A percentile compares a stretch with the other conserved stretches of the same genome.
Evolutionary conservation across 2,888 invertebrate genomes (phyloP).

Genomic region (Seira ritae): DNA sequence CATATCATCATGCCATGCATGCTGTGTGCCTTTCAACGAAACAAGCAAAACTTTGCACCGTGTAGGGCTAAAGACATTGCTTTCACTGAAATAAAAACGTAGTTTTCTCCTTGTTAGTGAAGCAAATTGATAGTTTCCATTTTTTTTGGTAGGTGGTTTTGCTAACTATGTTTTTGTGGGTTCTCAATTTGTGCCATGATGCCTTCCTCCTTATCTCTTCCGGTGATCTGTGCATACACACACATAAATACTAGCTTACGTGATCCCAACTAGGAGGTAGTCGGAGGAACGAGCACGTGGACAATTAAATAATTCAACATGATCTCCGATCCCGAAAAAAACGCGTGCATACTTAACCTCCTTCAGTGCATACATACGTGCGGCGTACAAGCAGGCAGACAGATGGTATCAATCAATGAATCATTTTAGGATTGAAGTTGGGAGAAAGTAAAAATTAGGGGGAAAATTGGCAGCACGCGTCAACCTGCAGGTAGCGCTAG

Average conservation of each 20-base stretch:
- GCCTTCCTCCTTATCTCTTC: conserved; percentile 11
- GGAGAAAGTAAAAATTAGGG: conserved; percentile 1
- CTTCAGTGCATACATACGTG: conserved; percentile 5
- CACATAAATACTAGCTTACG: neutral
- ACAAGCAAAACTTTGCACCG: neutral
- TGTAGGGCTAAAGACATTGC: neutral
- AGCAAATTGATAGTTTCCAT: conserved; percentile 7
- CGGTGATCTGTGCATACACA: neutral
- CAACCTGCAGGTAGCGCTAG: neutral
- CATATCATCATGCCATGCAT: neutral
- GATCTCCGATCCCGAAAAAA: conserved; percentile 40
- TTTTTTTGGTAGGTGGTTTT: neutral
- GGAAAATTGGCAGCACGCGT: conserved; percentile 27
- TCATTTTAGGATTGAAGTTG: neutral
- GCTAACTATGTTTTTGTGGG: neutral
- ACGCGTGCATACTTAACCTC: neutral
- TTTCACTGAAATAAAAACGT: neutral
- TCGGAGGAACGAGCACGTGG: conserved; percentile 38
- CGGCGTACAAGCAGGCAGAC: neutral
- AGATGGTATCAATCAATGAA: conserved; percentile 19
- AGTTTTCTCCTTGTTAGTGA: neutral
- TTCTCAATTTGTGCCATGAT: conserved; percentile 18
- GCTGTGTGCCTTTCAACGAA: neutral
- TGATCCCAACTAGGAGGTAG: neutral
- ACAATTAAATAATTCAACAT: conserved; percentile 54